Base-by-base conservation (phyloP, 2,113 vertebrate genomes). In the Columbina picui region DNA sequence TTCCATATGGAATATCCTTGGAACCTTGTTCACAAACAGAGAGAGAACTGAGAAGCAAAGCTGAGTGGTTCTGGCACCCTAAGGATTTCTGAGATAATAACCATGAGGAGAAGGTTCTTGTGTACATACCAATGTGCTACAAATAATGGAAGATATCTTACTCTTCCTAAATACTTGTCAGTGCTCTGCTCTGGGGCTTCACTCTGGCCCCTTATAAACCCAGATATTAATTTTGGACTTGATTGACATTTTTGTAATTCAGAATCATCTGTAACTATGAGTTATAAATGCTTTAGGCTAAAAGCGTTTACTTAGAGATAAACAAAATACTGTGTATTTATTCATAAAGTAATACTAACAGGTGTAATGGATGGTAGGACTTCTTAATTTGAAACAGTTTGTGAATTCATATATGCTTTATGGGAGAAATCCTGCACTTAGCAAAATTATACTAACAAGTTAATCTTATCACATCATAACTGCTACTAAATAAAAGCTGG, bases 1-100 rank as follows among this genome's bases (percentile, higher is more conserved):
- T 96, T 96, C 87, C 21, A 80, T 79, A 82, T 83, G 82, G 71
- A 94, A 91, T 94, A 94, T 90, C 61, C 87, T 87, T 76, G 94
- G 83, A 97, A 89, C 39, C 75, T 88, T 85, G 79, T 88, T 89
- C 87, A 94, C 65, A 94, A 93, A 73, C 47, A 74, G 55, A 82
- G 76, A 73, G 83, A 96, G 75, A 89, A 87, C 41, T 38, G 84
- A 96, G 92, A 96, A 79, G 59, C 39, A 96, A 96, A 94, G 47
- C 39, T 94, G 82, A 97, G 96, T 92, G 73, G 43, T 96, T 94
- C 73, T 74, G 81, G 69, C 25, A 92, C 79, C 63, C 92, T 41
- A 89, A 96, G 87, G 84, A 90, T 83, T 94, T 94, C 78, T 71
- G 53, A 93, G 45, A 84, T 43, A 87, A 65, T 64, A 87, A 84